phyloP scores from a whole-genome alignment of 1,140 invertebrate species.

The Drosophila ironensis region DNA sequence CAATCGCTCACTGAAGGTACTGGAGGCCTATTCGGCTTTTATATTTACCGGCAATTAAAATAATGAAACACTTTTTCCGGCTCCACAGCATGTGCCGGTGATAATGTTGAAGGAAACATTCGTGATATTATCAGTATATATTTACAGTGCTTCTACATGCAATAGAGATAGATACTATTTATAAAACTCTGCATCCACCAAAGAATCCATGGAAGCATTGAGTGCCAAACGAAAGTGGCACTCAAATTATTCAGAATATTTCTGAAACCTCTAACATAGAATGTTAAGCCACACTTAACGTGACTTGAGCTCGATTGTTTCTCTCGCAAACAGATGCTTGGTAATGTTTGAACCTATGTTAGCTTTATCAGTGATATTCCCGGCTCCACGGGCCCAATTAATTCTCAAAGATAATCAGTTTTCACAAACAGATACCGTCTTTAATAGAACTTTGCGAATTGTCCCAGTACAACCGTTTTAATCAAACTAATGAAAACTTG shows the following conservation, averaged over 20 bases:
- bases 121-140: constrained; percentile 33
- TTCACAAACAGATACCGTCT: too few relatives aligned
- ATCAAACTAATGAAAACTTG: not conserved
- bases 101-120: constrained; percentile 42
- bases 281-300: too few relatives aligned
- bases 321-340: too few relatives aligned
- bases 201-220: not conserved
- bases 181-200: not conserved
- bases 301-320: too few relatives aligned
- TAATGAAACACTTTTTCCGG: constrained; percentile 51
- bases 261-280: too few relatives aligned
- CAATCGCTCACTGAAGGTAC: constrained; percentile 35
- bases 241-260: too few relatives aligned
- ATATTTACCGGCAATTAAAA: constrained; percentile 64
- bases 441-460: not conserved
- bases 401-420: too few relatives aligned
- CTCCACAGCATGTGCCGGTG: constrained; percentile 29
- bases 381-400: too few relatives aligned
- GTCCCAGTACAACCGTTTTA: not conserved
- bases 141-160: constrained; percentile 37
- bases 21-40: constrained; percentile 42
- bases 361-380: too few relatives aligned
- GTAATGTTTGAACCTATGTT: too few relatives aligned
- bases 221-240: not conserved
- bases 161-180: constrained; percentile 28